A percentile compares a stretch with the other conserved stretches of the same genome.
phyloP scores from a whole-genome alignment of 2,888 invertebrate genomes.

The Heliconius charithonia region DNA sequence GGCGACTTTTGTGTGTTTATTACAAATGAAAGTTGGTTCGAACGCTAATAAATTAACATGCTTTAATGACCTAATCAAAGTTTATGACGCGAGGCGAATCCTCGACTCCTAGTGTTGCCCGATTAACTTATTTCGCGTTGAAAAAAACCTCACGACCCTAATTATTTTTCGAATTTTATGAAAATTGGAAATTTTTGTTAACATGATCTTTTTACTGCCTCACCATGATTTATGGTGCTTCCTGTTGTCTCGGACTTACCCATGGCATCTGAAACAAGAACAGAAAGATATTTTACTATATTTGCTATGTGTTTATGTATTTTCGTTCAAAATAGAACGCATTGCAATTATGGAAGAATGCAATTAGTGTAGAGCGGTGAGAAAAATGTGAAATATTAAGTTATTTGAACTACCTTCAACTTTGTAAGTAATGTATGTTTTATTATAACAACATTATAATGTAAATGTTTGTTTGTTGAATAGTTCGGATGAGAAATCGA shows the following conservation, averaged over 20 bases:
- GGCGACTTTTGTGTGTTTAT: slow-evolving; percentile 68
- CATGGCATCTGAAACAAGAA: slow-evolving; percentile 91
- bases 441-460: background rate
- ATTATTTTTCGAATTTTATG: slow-evolving; percentile 82
- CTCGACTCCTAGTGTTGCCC: slow-evolving; percentile 81
- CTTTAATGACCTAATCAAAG: slow-evolving; percentile 84
- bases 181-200: slow-evolving; percentile 81
- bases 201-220: slow-evolving; percentile 67
- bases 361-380: slow-evolving; percentile 21
- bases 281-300: slow-evolving; percentile 54
- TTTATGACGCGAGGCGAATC: slow-evolving; percentile 83
- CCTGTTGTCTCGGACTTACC: slow-evolving; percentile 85
- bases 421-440: background rate
- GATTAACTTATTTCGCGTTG: slow-evolving; percentile 80
- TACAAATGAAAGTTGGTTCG: slow-evolving; percentile 75
- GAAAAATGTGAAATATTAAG: slow-evolving; percentile 25
- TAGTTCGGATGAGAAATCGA: background rate
- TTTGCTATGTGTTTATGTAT: slow-evolving; percentile 20
- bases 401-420: slow-evolving; percentile 26
- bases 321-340: slow-evolving; percentile 22
- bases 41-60: slow-evolving; percentile 81
- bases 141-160: slow-evolving; percentile 63
- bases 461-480: slow-evolving; percentile 6
- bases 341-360: slow-evolving; percentile 25
- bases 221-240: slow-evolving; percentile 73